Evolutionary conservation across 1,140 invertebrate genomes (phyloP).

Genomic region (Zaprionus africanus): DNA sequence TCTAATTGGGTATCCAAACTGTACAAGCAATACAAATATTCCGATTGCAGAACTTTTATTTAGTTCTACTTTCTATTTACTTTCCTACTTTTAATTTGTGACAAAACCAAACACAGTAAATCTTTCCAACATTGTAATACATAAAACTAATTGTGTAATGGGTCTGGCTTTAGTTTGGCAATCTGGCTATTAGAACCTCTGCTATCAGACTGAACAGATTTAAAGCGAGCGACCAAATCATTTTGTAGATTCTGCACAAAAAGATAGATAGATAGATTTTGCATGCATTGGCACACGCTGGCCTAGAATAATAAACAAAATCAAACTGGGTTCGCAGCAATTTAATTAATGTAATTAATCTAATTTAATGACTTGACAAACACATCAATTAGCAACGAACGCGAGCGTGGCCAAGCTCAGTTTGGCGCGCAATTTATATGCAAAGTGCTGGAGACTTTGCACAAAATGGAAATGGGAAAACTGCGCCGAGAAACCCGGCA

Average conservation of each 20-base stretch:
- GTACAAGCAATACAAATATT: too few species aligned
- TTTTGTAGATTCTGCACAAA: not conserved
- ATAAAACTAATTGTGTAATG: not conserved
- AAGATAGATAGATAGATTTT: not conserved
- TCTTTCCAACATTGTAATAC: not conserved
- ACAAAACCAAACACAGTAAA: too few species aligned
- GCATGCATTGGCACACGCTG: conserved; percentile 19
- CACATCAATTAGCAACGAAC: conserved; percentile 77
- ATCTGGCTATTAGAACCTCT: not conserved
- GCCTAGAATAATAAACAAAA: conserved; percentile 24
- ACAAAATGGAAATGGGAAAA: conserved; percentile 48
- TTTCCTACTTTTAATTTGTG: too few species aligned
- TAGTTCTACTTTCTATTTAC: too few species aligned
- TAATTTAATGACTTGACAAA: conserved; percentile 84
- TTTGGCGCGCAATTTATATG: conserved; percentile 72
- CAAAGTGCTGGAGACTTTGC: conserved; percentile 67
- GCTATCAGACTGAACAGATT: not conserved
- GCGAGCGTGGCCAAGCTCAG: conserved; percentile 27
- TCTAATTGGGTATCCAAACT: too few species aligned
- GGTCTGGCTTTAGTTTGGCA: not conserved
- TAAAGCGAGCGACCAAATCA: not conserved
- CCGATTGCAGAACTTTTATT: too few species aligned
- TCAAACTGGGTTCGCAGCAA: conserved; percentile 46
- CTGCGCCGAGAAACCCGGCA: conserved; percentile 18
- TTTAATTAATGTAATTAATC: conserved; percentile 84